Evolutionary conservation across 2,797 vertebrate genomes (phyloP).

Genomic region (Hyperoplus lanceolatus): DNA sequence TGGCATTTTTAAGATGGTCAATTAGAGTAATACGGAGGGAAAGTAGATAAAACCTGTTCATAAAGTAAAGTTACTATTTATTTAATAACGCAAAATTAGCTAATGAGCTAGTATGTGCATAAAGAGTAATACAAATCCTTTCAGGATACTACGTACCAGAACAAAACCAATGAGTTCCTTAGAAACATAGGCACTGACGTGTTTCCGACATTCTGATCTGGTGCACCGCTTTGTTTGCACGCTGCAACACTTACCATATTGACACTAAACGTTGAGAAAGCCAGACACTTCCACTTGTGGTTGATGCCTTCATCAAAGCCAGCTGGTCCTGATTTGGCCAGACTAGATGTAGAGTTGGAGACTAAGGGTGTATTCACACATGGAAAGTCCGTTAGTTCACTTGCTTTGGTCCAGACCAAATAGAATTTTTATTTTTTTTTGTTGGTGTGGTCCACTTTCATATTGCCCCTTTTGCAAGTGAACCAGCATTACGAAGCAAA

Average conservation of each 20-base stretch:
- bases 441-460: too few species aligned
- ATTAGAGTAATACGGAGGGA: not conserved
- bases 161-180: not conserved
- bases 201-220: slow-evolving; percentile 27
- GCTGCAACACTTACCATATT: not conserved
- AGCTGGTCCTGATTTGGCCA: slow-evolving; percentile 59
- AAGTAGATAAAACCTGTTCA: not conserved
- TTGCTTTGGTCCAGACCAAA: too few species aligned
- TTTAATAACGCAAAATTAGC: not conserved
- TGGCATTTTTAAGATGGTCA: not conserved
- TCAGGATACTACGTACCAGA: not conserved
- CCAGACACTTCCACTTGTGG: slow-evolving; percentile 33
- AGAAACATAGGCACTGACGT: not conserved
- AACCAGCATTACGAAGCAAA: too few species aligned
- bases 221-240: slow-evolving; percentile 7
- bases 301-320: slow-evolving; percentile 45
- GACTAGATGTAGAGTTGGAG: slow-evolving; percentile 38
- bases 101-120: not conserved
- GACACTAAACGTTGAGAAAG: slow-evolving; percentile 27
- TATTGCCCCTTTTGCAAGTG: too few species aligned
- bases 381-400: too few species aligned
- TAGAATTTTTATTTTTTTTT: too few species aligned
- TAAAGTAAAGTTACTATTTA: not conserved
- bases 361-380: not conserved
- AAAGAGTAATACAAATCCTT: not conserved